Evolutionary conservation across 2,888 invertebrate species (phyloP).

Genomic region (Conops quadrifasciatus): DNA sequence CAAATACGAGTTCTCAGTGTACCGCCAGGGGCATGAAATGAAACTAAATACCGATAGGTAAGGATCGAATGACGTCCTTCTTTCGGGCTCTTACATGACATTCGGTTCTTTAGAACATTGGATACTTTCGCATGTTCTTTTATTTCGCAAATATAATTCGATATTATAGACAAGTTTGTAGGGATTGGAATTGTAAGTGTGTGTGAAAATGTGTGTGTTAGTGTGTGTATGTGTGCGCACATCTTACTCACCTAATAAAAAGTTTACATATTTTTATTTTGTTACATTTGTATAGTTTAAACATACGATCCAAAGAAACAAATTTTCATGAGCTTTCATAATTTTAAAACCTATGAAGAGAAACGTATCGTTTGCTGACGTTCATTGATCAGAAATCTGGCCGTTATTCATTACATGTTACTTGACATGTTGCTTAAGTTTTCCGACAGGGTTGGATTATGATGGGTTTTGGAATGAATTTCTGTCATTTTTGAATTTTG

Average conservation of each 20-base stretch:
- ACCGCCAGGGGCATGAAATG: constrained; percentile 43
- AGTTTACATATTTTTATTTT: background rate
- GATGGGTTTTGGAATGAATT: too few species aligned
- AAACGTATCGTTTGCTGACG: too few species aligned
- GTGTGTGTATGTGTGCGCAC: constrained; percentile 19
- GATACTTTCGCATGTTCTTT: constrained; percentile 30
- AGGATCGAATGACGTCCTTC: constrained; percentile 62
- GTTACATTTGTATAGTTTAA: background rate
- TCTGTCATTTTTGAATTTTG: too few species aligned
- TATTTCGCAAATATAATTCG: constrained; percentile 31
- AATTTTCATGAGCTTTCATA: too few species aligned
- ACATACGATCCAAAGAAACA: too few species aligned
- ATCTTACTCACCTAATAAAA: background rate
- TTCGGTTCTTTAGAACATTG: constrained; percentile 30
- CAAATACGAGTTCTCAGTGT: constrained; percentile 11
- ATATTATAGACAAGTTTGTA: constrained; percentile 15
- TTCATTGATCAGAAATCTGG: too few species aligned
- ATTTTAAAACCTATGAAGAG: too few species aligned
- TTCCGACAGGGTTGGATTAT: too few species aligned
- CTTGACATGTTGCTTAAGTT: too few species aligned
- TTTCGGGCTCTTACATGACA: constrained; percentile 55
- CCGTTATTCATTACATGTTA: too few species aligned
- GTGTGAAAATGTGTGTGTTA: background rate
- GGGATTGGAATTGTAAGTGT: too few species aligned
- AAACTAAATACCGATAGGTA: constrained; percentile 66